These are phyloP conservation scores for Sphenopsis melanotis DNA, from an alignment of 2,797 vertebrate species.

Conservation along the genomic window DNA sequence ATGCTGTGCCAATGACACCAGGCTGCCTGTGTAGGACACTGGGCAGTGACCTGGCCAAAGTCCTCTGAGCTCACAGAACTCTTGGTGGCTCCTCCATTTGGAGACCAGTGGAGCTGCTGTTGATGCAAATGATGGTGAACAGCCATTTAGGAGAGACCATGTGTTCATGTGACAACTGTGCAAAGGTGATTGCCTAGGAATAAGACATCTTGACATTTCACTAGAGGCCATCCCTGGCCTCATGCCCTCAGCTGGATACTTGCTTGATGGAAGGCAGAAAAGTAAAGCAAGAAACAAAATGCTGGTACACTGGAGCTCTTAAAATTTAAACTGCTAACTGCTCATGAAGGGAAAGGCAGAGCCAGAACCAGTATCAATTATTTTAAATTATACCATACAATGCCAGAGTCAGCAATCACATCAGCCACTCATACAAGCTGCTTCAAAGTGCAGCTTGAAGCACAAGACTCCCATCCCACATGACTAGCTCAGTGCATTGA, in stretches of 20 bases:
- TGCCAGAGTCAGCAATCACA: background rate
- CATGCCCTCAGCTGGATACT: conserved; percentile 8
- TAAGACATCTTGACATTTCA: background rate
- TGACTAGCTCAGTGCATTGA: background rate
- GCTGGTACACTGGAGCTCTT: background rate
- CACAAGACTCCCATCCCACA: background rate
- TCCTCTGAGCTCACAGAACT: background rate
- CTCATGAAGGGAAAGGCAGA: background rate
- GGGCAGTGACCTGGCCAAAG: background rate
- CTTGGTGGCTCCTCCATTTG: background rate
- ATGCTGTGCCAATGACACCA: background rate
- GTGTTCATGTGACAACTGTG: background rate
- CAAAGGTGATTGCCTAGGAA: background rate
- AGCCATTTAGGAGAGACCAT: background rate
- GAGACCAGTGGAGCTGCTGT: background rate
- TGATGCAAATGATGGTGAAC: background rate
- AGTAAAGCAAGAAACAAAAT: conserved; percentile 13
- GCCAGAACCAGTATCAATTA: conserved; percentile 1
- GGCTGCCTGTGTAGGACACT: background rate
- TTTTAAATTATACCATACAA: conserved; percentile 16
- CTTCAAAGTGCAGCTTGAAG: conserved; percentile 16
- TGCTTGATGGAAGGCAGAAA: background rate
- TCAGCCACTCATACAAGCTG: background rate
- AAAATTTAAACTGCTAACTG: background rate
- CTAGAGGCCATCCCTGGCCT: background rate